phyloP scores from a whole-genome alignment of 2,797 vertebrate species.

The Sciurus vulgaris region DNA sequence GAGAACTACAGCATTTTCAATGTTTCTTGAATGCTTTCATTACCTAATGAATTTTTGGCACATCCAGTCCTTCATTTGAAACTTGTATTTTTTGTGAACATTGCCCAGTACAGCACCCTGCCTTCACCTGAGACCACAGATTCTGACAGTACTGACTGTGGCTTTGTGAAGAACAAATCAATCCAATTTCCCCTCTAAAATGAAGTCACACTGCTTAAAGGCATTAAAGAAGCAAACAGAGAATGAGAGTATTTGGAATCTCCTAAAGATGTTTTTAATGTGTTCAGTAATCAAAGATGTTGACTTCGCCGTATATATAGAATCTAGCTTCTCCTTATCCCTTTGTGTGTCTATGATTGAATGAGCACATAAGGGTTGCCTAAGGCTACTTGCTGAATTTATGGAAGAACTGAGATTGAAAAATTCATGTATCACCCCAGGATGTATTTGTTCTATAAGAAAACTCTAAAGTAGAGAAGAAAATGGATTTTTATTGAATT shows the following conservation, averaged over 20 bases:
- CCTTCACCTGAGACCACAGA: conserved; percentile 17
- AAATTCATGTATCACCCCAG: background rate
- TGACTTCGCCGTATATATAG: background rate
- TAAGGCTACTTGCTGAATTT: background rate
- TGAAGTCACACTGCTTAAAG: conserved; percentile 17
- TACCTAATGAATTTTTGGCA: conserved; percentile 64
- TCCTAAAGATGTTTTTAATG: background rate
- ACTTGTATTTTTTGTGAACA: background rate
- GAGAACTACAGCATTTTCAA: background rate
- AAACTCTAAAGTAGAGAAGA: background rate
- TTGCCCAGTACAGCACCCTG: conserved; percentile 6
- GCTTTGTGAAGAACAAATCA: conserved; percentile 34
- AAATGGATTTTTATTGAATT: background rate
- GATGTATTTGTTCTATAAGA: background rate
- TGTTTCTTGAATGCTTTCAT: conserved; percentile 45
- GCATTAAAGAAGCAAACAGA: background rate
- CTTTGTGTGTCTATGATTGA: background rate
- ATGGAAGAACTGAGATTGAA: background rate
- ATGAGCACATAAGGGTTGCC: background rate
- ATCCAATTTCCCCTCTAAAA: conserved; percentile 25
- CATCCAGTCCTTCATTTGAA: conserved; percentile 1
- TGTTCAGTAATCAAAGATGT: background rate
- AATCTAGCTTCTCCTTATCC: background rate
- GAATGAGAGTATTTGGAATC: background rate
- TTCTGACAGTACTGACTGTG: background rate